These are phyloP conservation scores for Enteromius treurensis DNA, from an alignment of 2,797 vertebrate species.

Conservation along the genomic window DNA sequence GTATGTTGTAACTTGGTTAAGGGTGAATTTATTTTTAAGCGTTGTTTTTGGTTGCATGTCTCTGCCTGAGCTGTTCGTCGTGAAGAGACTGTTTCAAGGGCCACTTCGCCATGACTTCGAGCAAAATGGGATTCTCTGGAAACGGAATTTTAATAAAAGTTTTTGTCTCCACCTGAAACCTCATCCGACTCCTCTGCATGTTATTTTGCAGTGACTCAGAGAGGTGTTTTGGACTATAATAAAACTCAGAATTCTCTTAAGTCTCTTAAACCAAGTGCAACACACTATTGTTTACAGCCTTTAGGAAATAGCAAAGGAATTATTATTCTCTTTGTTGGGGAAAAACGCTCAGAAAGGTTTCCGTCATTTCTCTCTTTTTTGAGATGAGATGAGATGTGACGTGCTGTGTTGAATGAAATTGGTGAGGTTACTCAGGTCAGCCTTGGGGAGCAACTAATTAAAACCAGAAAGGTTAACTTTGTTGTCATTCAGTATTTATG, in stretches of 20 bases:
- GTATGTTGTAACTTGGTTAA: constrained; percentile 72
- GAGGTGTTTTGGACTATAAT: constrained; percentile 14
- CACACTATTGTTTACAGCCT: background rate
- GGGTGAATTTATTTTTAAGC: constrained; percentile 66
- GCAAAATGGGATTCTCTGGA: constrained; percentile 75
- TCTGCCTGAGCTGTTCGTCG: constrained; percentile 66
- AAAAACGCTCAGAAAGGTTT: background rate
- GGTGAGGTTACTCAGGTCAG: background rate
- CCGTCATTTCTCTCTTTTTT: background rate
- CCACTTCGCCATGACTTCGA: constrained; percentile 67
- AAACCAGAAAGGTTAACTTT: background rate
- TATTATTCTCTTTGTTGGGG: background rate
- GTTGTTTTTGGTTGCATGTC: constrained; percentile 65
- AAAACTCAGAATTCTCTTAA: constrained; percentile 20
- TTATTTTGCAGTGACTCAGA: constrained; percentile 4
- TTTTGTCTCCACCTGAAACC: constrained; percentile 9
- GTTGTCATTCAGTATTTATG: background rate
- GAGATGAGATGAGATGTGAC: background rate
- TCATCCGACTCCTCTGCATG: background rate
- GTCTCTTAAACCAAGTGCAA: background rate
- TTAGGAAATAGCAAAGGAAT: background rate
- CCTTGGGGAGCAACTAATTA: background rate
- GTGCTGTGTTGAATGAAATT: background rate
- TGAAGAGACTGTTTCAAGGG: constrained; percentile 65
- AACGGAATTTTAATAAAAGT: constrained; percentile 72